A percentile compares a stretch with the other conserved stretches of the same genome.
Conservation (phyloP, 2,888 invertebrate species). For the Dicranocentrus wangi region DNA sequence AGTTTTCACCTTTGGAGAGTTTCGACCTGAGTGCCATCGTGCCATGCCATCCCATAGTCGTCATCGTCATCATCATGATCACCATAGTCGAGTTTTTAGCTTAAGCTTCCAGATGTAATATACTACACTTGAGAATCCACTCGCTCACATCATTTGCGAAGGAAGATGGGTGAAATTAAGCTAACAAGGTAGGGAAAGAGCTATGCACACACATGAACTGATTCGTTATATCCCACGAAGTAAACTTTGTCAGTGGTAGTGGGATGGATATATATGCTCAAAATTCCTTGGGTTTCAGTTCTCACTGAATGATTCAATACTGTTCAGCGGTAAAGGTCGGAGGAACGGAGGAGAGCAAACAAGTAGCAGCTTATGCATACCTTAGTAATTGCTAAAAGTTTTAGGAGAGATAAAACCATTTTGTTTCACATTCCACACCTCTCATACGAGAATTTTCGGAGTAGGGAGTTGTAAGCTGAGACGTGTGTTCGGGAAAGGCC, state of each 20-base stretch:
- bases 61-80: conserved; percentile 3
- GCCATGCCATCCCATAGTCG: not conserved
- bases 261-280: not conserved
- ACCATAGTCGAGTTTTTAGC: no score
- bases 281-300: conserved; percentile 11
- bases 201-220: conserved; percentile 3
- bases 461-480: no score
- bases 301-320: conserved; percentile 44
- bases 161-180: conserved; percentile 45
- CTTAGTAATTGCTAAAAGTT: conserved; percentile 51
- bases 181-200: conserved; percentile 24
- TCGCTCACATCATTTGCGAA: conserved; percentile 48
- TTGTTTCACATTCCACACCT: conserved; percentile 40
- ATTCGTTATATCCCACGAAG: conserved; percentile 18
- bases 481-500: no score
- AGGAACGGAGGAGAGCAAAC: conserved; percentile 34
- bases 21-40: conserved; percentile 18
- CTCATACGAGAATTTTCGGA: conserved; percentile 14
- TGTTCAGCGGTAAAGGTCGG: conserved; percentile 19
- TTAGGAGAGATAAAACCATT: conserved; percentile 33
- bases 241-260: conserved; percentile 12
- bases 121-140: no score
- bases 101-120: no score
- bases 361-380: conserved; percentile 30
- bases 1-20: conserved; percentile 53